phyloP scores from a whole-genome alignment of 2,113 vertebrate species.

The Neofelis nebulosa region DNA sequence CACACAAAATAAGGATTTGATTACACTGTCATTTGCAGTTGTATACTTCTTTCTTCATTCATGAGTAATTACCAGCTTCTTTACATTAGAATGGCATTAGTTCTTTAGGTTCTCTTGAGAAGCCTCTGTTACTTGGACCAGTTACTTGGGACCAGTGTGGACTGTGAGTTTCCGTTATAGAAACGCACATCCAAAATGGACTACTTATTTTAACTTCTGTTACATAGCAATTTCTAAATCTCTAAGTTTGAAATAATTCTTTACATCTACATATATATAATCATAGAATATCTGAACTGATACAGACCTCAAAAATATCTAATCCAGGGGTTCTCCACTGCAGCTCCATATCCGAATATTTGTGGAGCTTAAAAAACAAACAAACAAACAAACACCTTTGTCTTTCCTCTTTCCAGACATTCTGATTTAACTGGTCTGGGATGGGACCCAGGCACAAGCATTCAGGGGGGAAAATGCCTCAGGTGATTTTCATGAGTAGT shows the following conservation, averaged over 20 bases:
- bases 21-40: not conserved
- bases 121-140: not conserved
- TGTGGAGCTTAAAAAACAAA: not conserved
- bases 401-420: not conserved
- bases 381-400: not conserved
- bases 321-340: not conserved
- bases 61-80: not conserved
- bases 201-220: not conserved
- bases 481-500: constrained; percentile 1
- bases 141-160: not conserved
- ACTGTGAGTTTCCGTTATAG: not conserved
- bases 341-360: not conserved
- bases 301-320: not conserved
- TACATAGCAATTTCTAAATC: not conserved
- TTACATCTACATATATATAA: not conserved
- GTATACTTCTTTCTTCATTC: not conserved
- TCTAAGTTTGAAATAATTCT: constrained; percentile 10
- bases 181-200: not conserved
- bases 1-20: not conserved
- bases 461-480: not conserved
- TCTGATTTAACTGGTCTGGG: constrained; percentile 18
- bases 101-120: not conserved
- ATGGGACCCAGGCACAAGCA: not conserved
- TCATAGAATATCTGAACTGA: not conserved
- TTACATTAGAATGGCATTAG: not conserved